Base-by-base conservation (phyloP, 2,797 vertebrate species). In the Acipenser transmontanus region DNA sequence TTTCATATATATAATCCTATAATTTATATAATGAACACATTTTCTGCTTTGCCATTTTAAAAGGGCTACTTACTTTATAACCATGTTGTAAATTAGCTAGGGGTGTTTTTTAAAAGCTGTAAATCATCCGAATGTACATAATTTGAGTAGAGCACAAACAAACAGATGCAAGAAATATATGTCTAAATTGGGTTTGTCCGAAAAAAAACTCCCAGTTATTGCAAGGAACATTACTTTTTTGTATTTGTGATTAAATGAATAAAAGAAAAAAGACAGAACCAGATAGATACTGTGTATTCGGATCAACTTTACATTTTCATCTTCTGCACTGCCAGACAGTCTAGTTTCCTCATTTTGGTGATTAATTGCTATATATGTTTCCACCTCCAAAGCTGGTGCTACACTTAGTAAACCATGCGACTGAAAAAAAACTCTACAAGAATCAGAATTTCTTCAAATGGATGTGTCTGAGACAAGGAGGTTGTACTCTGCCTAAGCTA, bases 321-420 rank as follows among this genome's bases (percentile, higher is more conserved):
- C 62, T 70, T 74, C 71, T 81, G 77, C 73, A 71, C 71, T 80
- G 80, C 74, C 77, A 83, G 70, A 75, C 69, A 77, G 70, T 76
- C 75, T 75, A 69, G 84, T 85, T 84, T 77, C 67, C 84, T 87
- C 79, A 71, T 86, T 81, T 77, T 70, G 72, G 66, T 84, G 86
- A 89, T 87, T 91, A 88, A 91, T 87, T 85, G 77, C 82, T 74
- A 75, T 72, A 70, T 82, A 81, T 85, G 78, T 80, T 82, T 80
- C 66, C 75, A 81, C 74, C 76, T 70, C 72, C 71, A 69, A 80
- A 6, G 50, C 51, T 56, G 54, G 64, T 50, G 57, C 64, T 64
- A 59, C 70, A 71, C 69, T 79, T 69, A 74, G 71, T 34, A 70
- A 78, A 64, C 70, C 59, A 76, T 72, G 67, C 70, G 76, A 7